Base-by-base conservation (phyloP, 2,113 vertebrate genomes). In the Empidonax traillii region DNA sequence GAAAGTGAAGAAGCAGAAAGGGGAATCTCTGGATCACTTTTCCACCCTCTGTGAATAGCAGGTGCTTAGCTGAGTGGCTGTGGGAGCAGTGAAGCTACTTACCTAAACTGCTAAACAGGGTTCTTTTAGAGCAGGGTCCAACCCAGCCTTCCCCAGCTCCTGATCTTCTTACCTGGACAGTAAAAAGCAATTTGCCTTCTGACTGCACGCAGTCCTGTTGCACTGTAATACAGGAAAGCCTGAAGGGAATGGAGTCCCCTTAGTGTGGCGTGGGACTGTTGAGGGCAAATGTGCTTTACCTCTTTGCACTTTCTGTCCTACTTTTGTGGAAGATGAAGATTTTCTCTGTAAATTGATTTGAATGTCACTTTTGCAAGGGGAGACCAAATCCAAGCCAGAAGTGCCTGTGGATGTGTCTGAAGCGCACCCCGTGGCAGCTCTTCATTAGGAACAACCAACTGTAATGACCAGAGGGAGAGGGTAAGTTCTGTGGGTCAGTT, bases 281-380 rank as follows among this genome's bases (percentile, higher is more conserved):
- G 22, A 74, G 59, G 19, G 56, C 9, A 14, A 25, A 47, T 18
- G n/a, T 73, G 31, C 56, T 81, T 84, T 76, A 35, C 55, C 24
- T 88, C 41, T 44, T 24, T 69, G 21, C 19, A 14, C 4, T 51
- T 27, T 76, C 35, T 68, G 0, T 39, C 41, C n/a, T 63, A 25
- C 20, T 62, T 52, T 52, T 4, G 2, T 53, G n/a, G 47, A 80
- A 83, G 49, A 12, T 53, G 47, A 80, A 83, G 49, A 14, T 65
- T 86, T 94, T 41, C 63, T 77, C 89, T 22, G 5, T 80, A 49
- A 83, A 61, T 44, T 12, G 37, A 10, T 94, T 74, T 87, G 66
- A 85, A 81, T 56, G 49, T 74, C 14, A 12, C 33, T 65, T 59
- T 24, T 2, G 7, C 31, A 31, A 62, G 62, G 14, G 22, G 55